A percentile compares a stretch with the other conserved stretches of the same genome.
phyloP scores from a whole-genome alignment of 1,140 invertebrate genomes.

The Coptotermes formosanus region DNA sequence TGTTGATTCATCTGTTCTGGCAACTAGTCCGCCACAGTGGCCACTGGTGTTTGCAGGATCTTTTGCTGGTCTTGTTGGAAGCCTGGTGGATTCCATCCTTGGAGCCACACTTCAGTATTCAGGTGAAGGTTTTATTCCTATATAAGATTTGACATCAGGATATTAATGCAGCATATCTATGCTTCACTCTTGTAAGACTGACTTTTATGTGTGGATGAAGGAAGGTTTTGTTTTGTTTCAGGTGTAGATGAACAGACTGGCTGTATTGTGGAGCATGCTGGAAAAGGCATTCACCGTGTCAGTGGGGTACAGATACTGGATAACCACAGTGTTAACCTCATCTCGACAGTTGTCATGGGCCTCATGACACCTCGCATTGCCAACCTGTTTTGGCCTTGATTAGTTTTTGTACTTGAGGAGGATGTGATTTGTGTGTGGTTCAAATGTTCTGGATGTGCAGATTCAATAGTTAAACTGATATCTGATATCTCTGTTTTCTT shows the following conservation, averaged over 20 bases:
- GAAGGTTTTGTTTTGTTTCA: slow-evolving; percentile 46
- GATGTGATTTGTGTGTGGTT: too few species aligned
- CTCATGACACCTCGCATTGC: slow-evolving; percentile 71
- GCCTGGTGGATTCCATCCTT: slow-evolving; percentile 78
- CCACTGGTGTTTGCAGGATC: slow-evolving; percentile 71
- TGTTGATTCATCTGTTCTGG: slow-evolving; percentile 57
- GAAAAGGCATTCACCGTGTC: slow-evolving; percentile 70
- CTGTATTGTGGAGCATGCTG: slow-evolving; percentile 71
- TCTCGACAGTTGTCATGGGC: slow-evolving; percentile 75
- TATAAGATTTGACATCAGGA: too few species aligned
- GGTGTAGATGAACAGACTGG: slow-evolving; percentile 66
- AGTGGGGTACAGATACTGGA: slow-evolving; percentile 77
- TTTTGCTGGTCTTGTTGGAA: slow-evolving; percentile 74
- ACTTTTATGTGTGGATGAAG: too few species aligned
- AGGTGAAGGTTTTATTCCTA: slow-evolving; percentile 52
- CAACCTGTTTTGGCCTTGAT: slow-evolving; percentile 52
- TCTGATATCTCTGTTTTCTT: too few species aligned
- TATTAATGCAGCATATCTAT: too few species aligned
- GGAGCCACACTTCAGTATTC: slow-evolving; percentile 86
- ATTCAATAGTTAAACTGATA: too few species aligned
- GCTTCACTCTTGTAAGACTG: too few species aligned
- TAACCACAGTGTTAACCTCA: slow-evolving; percentile 87
- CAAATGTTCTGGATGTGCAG: too few species aligned
- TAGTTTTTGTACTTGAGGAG: too few species aligned
- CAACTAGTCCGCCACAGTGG: slow-evolving; percentile 73